phyloP scores from a whole-genome alignment of 2,113 vertebrate genomes.

The Sterna hirundo region DNA sequence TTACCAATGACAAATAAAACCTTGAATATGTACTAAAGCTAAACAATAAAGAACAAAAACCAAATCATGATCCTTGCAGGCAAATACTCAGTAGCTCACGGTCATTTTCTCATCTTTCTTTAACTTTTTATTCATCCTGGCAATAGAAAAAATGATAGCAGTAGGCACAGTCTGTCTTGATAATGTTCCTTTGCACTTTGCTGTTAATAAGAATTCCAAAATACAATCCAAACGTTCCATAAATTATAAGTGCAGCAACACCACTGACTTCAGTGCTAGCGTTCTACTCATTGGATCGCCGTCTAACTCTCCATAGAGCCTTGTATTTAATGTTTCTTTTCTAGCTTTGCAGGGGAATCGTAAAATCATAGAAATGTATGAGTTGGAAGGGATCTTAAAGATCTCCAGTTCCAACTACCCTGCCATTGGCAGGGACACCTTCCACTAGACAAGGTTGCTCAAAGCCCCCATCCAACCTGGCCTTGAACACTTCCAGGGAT shows the following conservation, averaged over 20 bases:
- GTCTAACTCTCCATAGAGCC: not conserved
- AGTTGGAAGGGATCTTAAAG: too few relatives aligned
- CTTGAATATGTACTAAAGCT: slow-evolving; percentile 10
- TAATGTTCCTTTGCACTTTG: not conserved
- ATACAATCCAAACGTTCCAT: not conserved
- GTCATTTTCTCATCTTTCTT: not conserved
- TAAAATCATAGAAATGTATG: not conserved
- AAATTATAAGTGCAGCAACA: not conserved
- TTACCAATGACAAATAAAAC: not conserved
- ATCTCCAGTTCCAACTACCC: too few relatives aligned
- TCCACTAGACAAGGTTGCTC: too few relatives aligned
- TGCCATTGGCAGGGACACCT: too few relatives aligned
- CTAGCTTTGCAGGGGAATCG: not conserved
- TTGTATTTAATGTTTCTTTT: not conserved
- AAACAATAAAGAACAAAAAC: not conserved
- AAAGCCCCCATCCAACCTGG: too few relatives aligned
- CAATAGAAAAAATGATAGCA: not conserved
- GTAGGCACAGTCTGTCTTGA: not conserved
- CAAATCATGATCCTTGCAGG: not conserved
- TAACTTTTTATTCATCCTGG: not conserved
- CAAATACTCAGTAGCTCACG: not conserved
- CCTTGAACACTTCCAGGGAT: too few relatives aligned
- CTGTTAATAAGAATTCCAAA: not conserved
- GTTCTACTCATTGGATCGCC: not conserved
- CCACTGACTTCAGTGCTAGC: not conserved